These are phyloP conservation scores for Boleophthalmus pectinirostris DNA, from an alignment of 2,113 vertebrate species.

Conservation along the genomic window DNA sequence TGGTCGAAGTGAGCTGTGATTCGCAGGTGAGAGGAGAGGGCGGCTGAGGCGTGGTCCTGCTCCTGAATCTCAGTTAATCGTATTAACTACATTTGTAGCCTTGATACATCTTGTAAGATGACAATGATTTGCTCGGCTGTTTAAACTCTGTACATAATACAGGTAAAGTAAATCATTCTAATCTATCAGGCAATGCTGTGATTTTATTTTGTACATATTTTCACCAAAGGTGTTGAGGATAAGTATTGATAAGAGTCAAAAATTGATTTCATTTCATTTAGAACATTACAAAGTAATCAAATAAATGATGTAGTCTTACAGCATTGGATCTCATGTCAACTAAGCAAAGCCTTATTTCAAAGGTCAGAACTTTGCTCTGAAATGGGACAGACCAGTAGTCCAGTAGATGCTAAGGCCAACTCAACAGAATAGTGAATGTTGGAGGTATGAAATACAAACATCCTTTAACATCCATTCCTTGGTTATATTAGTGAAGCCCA, in stretches of 20 bases:
- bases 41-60: too few species aligned
- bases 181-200: constrained; percentile 37
- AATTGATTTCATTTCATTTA: constrained; percentile 64
- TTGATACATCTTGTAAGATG: constrained; percentile 22
- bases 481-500: constrained; percentile 33
- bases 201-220: constrained; percentile 58
- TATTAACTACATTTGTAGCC: neutral
- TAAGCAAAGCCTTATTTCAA: neutral
- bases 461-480: too few species aligned
- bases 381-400: neutral
- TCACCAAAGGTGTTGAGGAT: constrained; percentile 26
- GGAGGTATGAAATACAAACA: constrained; percentile 45
- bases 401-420: neutral
- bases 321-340: neutral
- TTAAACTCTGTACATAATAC: constrained; percentile 37
- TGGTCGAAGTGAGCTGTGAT: too few species aligned
- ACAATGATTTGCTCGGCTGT: constrained; percentile 20
- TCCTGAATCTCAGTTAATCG: too few species aligned
- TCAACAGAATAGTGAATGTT: constrained; percentile 2
- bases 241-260: constrained; percentile 35
- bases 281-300: neutral
- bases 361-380: neutral
- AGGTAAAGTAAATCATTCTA: constrained; percentile 23
- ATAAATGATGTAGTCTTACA: neutral
- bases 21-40: too few species aligned